phyloP scores from a whole-genome alignment of 2,797 vertebrate species.

The Sebastes taczanowskii region DNA sequence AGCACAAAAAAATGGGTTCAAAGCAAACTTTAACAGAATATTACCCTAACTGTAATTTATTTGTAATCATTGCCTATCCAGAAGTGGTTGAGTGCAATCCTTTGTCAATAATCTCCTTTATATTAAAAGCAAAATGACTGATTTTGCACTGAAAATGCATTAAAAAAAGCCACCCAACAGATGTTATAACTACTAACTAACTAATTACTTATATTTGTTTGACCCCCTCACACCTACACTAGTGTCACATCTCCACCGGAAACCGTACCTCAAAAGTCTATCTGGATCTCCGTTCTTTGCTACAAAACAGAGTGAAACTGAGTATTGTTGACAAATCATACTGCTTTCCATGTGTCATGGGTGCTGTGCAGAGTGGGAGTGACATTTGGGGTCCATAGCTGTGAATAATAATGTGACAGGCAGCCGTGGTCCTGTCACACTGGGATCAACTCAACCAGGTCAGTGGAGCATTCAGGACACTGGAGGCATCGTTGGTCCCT shows the following conservation, averaged over 20 bases:
- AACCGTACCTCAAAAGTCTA: background rate
- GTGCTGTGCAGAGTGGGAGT: conserved; percentile 26
- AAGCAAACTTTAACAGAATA: background rate
- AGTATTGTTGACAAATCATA: conserved; percentile 48
- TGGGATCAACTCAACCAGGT: conserved; percentile 52
- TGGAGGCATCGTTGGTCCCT: conserved; percentile 43
- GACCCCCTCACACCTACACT: background rate
- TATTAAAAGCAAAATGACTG: background rate
- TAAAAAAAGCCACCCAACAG: background rate
- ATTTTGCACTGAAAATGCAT: background rate
- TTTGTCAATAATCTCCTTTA: background rate
- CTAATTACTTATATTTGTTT: background rate
- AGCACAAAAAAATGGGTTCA: background rate
- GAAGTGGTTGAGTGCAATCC: background rate
- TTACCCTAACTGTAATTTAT: background rate
- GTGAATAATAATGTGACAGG: conserved; percentile 73
- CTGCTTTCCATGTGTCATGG: conserved; percentile 22
- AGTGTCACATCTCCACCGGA: background rate
- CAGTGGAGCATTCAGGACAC: conserved; percentile 54
- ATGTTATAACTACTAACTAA: background rate
- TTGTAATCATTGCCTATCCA: background rate
- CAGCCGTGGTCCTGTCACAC: conserved; percentile 66
- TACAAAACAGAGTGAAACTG: conserved; percentile 19
- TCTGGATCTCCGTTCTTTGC: background rate
- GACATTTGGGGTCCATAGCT: conserved; percentile 56